A percentile compares a stretch with the other conserved stretches of the same genome.
Evolutionary conservation across 2,797 vertebrate species (phyloP).

Genomic region (Petrocephalus schoutedeni): DNA sequence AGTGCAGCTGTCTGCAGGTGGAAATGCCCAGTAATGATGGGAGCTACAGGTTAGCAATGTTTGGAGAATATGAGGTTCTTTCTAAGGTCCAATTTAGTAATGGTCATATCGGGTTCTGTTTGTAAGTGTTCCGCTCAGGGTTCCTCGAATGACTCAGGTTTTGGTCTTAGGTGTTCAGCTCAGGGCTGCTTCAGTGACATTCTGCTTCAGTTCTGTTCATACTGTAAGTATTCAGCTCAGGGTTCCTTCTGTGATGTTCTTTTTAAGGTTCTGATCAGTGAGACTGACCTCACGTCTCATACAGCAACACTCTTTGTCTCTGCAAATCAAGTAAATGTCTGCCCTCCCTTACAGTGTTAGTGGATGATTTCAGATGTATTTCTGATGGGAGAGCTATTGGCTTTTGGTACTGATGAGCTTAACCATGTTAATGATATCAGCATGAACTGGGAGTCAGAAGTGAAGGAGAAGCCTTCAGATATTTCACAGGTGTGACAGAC

Average conservation of each 20-base stretch:
- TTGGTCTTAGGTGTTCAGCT: too few species aligned
- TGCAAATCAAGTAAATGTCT: neutral
- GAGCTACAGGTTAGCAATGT: neutral
- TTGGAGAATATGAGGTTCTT: neutral
- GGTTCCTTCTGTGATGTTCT: neutral
- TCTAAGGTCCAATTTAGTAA: neutral
- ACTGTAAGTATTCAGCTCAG: neutral
- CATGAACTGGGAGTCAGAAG: neutral
- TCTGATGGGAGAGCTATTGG: neutral
- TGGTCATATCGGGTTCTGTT: neutral
- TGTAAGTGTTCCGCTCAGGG: neutral
- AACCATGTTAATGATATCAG: neutral
- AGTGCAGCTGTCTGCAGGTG: neutral
- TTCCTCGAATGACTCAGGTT: neutral
- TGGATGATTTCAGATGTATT: neutral
- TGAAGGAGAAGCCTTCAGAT: neutral
- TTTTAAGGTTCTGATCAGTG: neutral
- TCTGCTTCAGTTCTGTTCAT: too few species aligned
- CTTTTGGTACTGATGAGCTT: neutral
- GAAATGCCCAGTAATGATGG: neutral
- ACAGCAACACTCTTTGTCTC: neutral
- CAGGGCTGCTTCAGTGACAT: too few species aligned
- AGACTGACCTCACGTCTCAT: neutral
- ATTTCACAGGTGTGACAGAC: neutral
- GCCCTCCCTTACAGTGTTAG: neutral